These are phyloP conservation scores for Scotopteryx bipunctaria DNA, from an alignment of 2,888 invertebrate genomes.

Conservation along the genomic window DNA sequence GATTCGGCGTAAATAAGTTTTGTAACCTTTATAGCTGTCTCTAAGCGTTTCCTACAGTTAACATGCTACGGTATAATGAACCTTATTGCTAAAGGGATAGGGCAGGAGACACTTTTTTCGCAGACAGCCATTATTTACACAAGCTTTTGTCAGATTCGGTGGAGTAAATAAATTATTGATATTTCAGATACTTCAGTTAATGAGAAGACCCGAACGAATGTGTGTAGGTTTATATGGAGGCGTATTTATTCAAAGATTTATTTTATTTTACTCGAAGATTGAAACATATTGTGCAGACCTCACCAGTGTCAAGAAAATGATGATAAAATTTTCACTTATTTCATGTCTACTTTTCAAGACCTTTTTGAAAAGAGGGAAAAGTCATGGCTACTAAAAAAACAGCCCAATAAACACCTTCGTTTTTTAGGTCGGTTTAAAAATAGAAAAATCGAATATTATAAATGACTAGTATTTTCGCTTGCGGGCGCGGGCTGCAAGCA, in stretches of 20 bases:
- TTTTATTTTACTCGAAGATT: neutral
- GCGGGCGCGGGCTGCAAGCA: too few species aligned
- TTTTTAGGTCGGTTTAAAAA: too few species aligned
- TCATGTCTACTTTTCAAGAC: too few species aligned
- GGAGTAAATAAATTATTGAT: constrained; percentile 34
- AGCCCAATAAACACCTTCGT: too few species aligned
- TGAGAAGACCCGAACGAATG: constrained; percentile 37
- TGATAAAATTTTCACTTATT: too few species aligned
- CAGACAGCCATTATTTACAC: constrained; percentile 28
- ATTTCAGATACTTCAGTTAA: constrained; percentile 32
- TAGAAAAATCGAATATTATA: too few species aligned
- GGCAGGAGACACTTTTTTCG: neutral
- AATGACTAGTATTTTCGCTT: too few species aligned
- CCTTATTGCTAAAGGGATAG: constrained; percentile 9
- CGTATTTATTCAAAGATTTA: neutral
- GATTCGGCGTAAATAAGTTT: constrained; percentile 50
- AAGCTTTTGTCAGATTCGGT: constrained; percentile 27
- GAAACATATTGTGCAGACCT: too few species aligned
- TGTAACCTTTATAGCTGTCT: constrained; percentile 40
- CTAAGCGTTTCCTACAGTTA: constrained; percentile 25
- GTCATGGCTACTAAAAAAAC: too few species aligned
- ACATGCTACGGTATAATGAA: constrained; percentile 7
- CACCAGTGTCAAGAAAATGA: too few species aligned
- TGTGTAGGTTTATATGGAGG: constrained; percentile 28
- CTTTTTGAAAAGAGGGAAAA: too few species aligned